A percentile compares a stretch with the other conserved stretches of the same genome.
Conservation (phyloP, 2,113 vertebrate genomes). For the Myanophis thanlyinensis region DNA sequence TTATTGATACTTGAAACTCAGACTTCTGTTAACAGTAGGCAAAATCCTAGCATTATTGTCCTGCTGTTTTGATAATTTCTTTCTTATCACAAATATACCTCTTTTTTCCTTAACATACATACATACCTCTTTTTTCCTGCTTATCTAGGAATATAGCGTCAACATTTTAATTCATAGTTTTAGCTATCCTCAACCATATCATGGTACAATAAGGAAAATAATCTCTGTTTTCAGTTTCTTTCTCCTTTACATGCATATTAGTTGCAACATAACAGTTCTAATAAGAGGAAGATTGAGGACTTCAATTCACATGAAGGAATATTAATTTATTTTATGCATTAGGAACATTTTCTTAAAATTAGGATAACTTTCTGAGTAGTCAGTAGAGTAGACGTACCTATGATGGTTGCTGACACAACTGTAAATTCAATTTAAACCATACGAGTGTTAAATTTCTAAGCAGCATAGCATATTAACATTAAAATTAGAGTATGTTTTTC, state of each 20-base stretch:
- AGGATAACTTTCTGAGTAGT: not conserved
- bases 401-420: not conserved
- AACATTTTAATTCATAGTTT: not conserved
- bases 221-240: not conserved
- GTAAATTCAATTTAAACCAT: not conserved
- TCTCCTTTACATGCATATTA: not conserved
- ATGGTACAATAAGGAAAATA: not conserved
- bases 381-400: not conserved
- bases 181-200: not conserved
- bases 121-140: not conserved
- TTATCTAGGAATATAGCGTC: not conserved
- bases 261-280: conserved; percentile 10
- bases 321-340: not conserved
- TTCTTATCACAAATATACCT: not conserved
- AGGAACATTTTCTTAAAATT: not conserved
- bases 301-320: not conserved
- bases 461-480: not conserved
- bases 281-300: not conserved
- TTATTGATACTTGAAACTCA: not conserved
- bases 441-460: not conserved
- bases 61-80: not conserved
- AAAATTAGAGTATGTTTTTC: not conserved
- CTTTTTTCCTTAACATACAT: not conserved
- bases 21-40: not conserved
- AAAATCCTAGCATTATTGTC: not conserved